phyloP scores from a whole-genome alignment of 2,797 vertebrate species.

The Dryobates pubescens region DNA sequence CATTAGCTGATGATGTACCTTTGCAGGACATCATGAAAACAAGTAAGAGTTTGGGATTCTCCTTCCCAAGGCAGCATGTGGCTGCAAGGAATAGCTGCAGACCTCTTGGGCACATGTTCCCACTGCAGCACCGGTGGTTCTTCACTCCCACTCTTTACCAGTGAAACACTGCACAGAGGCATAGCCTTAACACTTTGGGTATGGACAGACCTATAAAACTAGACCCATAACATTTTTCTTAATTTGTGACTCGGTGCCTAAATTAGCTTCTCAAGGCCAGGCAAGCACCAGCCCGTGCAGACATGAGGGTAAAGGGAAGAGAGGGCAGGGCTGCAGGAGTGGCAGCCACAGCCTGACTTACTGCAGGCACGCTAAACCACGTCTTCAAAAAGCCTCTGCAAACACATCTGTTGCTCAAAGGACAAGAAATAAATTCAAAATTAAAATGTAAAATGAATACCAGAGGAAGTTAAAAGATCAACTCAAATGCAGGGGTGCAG shows the following conservation, averaged over 20 bases:
- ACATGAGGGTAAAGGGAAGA: background rate
- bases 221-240: background rate
- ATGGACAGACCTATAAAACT: background rate
- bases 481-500: background rate
- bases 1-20: background rate
- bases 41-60: background rate
- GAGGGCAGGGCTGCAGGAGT: background rate
- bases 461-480: background rate
- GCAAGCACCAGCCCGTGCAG: background rate
- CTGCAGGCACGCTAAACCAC: rapidly evolving
- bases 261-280: background rate
- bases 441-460: background rate
- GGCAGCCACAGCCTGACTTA: background rate
- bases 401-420: background rate
- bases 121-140: background rate
- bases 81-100: background rate
- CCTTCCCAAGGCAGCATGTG: background rate
- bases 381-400: background rate
- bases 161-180: background rate
- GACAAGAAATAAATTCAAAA: background rate
- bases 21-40: background rate
- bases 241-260: background rate
- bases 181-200: background rate
- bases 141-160: background rate
- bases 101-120: background rate